Evolutionary conservation across 2,888 invertebrate genomes (phyloP).

Genomic region (Blastobasis lacticolella): DNA sequence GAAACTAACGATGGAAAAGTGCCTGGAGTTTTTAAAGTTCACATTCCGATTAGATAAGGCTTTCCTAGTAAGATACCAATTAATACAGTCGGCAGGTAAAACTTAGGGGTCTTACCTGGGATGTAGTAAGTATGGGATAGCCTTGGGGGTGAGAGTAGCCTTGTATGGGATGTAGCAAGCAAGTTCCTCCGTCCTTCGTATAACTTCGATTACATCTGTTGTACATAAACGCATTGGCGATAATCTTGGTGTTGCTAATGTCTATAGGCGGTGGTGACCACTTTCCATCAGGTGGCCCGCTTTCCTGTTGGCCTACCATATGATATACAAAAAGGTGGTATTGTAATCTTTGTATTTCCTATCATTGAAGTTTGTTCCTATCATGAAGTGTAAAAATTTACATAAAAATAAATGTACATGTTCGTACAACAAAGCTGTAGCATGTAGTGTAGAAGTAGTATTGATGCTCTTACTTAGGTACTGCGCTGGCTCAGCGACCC

Average conservation of each 20-base stretch:
- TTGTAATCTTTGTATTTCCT: neutral
- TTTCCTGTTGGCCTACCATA: neutral
- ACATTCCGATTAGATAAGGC: neutral
- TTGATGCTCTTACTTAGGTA: no score
- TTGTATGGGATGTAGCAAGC: neutral
- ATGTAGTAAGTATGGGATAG: neutral
- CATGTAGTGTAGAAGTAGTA: no score
- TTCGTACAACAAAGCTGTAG: neutral
- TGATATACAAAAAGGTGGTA: neutral
- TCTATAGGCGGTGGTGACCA: no score
- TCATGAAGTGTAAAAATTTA: neutral
- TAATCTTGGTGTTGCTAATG: no score
- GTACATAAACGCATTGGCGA: no score
- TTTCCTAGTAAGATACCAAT: neutral
- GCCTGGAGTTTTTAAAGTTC: neutral
- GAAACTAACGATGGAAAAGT: neutral
- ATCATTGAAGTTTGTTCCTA: neutral
- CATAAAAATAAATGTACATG: neutral
- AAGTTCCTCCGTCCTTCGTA: neutral
- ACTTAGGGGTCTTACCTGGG: neutral
- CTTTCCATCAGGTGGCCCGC: no score
- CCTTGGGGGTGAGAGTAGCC: neutral
- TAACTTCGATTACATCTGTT: neutral
- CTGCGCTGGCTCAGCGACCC: no score
- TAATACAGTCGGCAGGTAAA: neutral